Evolutionary conservation across 1,140 invertebrate species (phyloP).

Genomic region (Eriosoma lanigerum): DNA sequence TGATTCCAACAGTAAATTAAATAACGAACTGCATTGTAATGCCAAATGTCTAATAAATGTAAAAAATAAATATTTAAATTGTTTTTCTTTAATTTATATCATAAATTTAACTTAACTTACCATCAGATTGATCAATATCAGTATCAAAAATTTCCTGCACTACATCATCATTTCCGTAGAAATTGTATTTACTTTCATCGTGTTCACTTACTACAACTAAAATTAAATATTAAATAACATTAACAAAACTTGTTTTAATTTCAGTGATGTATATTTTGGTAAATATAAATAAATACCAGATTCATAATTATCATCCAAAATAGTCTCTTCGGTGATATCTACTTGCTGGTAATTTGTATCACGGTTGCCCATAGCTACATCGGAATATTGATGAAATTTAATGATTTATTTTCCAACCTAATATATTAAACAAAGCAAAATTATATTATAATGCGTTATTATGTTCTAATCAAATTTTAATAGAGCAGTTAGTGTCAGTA

Average conservation of each 20-base stretch:
- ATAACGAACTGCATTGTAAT: not conserved
- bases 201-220: constrained; percentile 2
- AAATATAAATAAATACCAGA: constrained; percentile 7
- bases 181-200: not conserved
- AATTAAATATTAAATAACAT: not conserved
- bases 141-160: constrained; percentile 25
- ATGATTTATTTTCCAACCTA: not conserved
- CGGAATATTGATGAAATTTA: not conserved
- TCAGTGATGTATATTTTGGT: too few relatives aligned
- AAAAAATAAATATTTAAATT: not conserved
- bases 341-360: constrained; percentile 6
- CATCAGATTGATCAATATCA: not conserved
- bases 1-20: constrained; percentile 33
- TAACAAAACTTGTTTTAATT: not conserved
- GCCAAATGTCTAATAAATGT: not conserved
- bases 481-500: too few relatives aligned
- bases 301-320: constrained; percentile 22
- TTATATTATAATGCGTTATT: too few relatives aligned
- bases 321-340: not conserved
- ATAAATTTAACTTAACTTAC: not conserved
- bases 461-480: too few relatives aligned
- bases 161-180: not conserved
- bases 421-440: too few relatives aligned
- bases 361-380: constrained; percentile 16
- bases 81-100: not conserved